Base-by-base conservation (phyloP, 2,797 vertebrate species). In the Peromyscus melanophrys region DNA sequence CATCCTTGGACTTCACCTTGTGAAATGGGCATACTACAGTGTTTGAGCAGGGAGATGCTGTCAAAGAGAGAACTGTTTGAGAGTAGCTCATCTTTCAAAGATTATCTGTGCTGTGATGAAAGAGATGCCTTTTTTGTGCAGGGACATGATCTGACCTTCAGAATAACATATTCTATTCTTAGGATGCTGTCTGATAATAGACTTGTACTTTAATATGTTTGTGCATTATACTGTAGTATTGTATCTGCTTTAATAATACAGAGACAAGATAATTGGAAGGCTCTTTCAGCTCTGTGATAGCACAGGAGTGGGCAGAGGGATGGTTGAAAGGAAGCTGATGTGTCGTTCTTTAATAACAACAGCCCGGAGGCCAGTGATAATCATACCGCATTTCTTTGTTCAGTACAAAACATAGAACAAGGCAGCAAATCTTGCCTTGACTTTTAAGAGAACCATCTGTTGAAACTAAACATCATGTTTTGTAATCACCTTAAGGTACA, bases 81-180 rank as follows among this genome's bases (percentile, higher is more conserved):
- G 43, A 27, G 29, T 87, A 87, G 16, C 21, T 59, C 29, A 55
- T 59, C 19, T 95, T 95, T 92, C 81, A 85, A 11, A 91, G 34
- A 85, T 93, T 6, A 0, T 92, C 81, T 85, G 6, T 78, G 80
- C 88, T 82, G 0, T 80, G 55, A 93, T 37, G 23, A 77, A 81
- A 94, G 61, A 76, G 57, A 73, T 80, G n/a, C 71, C 55, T 92
- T 83, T 95, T 82, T 31, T 96, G 43, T 80, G 52, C 16, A 61
- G 63, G 14, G 49, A 89, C n/a, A 43, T 59, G 69, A 83, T 89
- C 71, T 96, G 92, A 97, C 63, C 92, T 96, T 95, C 86, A 93
- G 75, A 95, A 92, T 89, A 76, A 93, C 52, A 78, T 92, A 93
- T 59, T 88, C 93, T 97, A 67, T 95, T 94, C 93, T 93, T 92